Percentiles rank a stretch among this genome's conserved stretches.
Evolutionary conservation across 2,888 invertebrate genomes (phyloP).

Genomic region (Drosophila picticornis): DNA sequence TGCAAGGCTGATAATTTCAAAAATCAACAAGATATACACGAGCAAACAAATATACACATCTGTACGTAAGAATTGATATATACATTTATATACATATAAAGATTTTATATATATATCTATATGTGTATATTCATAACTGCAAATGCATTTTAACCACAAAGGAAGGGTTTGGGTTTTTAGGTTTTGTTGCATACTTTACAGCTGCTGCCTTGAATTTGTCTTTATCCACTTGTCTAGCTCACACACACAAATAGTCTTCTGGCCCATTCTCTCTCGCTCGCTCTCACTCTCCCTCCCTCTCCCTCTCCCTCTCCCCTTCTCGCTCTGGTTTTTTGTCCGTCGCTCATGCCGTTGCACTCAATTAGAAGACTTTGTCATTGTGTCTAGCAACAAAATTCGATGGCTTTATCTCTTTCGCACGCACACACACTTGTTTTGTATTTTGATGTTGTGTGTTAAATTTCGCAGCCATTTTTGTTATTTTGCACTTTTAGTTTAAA

Average conservation of each 20-base stretch:
- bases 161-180: conserved; percentile 38
- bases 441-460: conserved; percentile 55
- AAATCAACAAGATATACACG: conserved; percentile 73
- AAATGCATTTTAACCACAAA: conserved; percentile 77
- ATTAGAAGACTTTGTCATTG: conserved; percentile 77
- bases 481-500: conserved; percentile 79
- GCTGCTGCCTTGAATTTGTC: conserved; percentile 54
- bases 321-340: conserved; percentile 8
- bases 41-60: conserved; percentile 4
- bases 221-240: conserved; percentile 50
- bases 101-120: neutral
- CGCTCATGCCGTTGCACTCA: conserved; percentile 69
- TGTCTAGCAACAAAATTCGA: conserved; percentile 33
- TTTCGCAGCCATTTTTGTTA: conserved; percentile 77
- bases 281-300: neutral
- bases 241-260: conserved; percentile 12
- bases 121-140: conserved; percentile 71
- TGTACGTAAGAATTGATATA: neutral
- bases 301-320: conserved; percentile 2
- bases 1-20: conserved; percentile 76
- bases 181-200: conserved; percentile 61
- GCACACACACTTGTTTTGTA: conserved; percentile 14
- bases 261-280: conserved; percentile 13
- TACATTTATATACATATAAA: conserved; percentile 1
- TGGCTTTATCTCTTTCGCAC: conserved; percentile 22